Evolutionary conservation across 2,888 invertebrate species (phyloP), one percentile per base, ranked within the genome.

Genomic region (Melinaea menophilus): DNA sequence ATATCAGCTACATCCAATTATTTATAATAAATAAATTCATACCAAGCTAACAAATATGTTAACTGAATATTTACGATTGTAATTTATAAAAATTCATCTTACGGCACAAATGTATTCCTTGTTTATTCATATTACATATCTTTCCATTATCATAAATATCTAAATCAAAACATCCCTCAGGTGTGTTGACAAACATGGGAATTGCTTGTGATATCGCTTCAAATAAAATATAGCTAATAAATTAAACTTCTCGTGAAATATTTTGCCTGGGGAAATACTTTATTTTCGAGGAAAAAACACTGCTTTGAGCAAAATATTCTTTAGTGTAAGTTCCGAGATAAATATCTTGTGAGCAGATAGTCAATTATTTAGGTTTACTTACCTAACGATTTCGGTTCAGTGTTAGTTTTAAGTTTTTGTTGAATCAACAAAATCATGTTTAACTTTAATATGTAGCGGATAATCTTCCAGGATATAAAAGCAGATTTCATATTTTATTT

Each of bases 121-220:
- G 58, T 55, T 11, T 48, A 47, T 61, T 57, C 31, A 45, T 62
- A 51, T 51, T 5, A 9, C 31, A 31, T 55, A 58, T 31, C 31
- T 47, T 46, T 9, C 58, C 62, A 58, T 62, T 62, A 58, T 58
- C 45, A 58, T 62, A 58, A 62, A 55, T 62, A 47, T 35, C 46
- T 22, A 51, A 51, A 45, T 58, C 41, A 48, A 48, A 35, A 13
- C 45, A 46, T 62, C 58, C 58, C 62, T 31, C 62, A 62, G 62
- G 62, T 62, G 55, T 47, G 62, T 37, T 58, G 58, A 54, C 58
- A 58, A 58, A 47, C 31, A 62, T 55, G 47, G 34, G 47, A 37
- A 58, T 55, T 34, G 46, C 46, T 62, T 47, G 34, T 58, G 46
- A 33, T 62, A 62, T 47, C 55, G 54, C 34, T 46, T 33, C 48